phyloP scores from a whole-genome alignment of 1,140 invertebrate species.

The Stegodyphus dumicola region DNA sequence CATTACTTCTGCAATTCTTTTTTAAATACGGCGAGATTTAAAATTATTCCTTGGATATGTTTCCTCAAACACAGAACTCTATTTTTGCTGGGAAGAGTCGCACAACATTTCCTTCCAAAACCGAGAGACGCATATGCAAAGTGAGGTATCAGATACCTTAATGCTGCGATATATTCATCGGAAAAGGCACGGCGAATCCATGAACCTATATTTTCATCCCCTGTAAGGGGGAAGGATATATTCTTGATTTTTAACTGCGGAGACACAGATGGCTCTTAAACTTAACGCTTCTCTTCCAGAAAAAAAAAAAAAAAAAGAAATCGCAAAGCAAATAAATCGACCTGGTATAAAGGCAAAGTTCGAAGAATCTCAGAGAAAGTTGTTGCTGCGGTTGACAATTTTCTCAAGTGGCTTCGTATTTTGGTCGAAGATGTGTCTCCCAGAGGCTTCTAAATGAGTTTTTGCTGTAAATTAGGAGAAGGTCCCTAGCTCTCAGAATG shows the following conservation, averaged over 20 bases:
- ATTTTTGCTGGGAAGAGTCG: background rate
- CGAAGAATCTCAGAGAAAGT: constrained; percentile 3
- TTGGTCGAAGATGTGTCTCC: background rate
- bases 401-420: constrained; percentile 34
- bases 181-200: background rate
- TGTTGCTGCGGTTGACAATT: constrained; percentile 36
- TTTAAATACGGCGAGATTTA: too few relatives aligned
- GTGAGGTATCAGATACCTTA: background rate
- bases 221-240: background rate
- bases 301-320: constrained; percentile 10
- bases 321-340: constrained; percentile 46
- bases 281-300: constrained; percentile 15
- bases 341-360: constrained; percentile 27
- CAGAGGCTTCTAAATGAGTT: constrained; percentile 35
- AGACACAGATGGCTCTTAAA: constrained; percentile 50
- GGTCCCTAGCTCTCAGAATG: constrained; percentile 5
- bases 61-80: too few relatives aligned
- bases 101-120: background rate
- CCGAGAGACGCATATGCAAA: background rate
- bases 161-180: background rate
- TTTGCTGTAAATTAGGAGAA: constrained; percentile 47
- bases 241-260: constrained; percentile 18
- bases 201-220: too few relatives aligned
- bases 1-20: too few relatives aligned
- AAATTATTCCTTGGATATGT: too few relatives aligned